Percentiles rank a stretch among this genome's conserved stretches.
Conservation (phyloP, 2,797 vertebrate genomes). For the Garrulus glandarius region DNA sequence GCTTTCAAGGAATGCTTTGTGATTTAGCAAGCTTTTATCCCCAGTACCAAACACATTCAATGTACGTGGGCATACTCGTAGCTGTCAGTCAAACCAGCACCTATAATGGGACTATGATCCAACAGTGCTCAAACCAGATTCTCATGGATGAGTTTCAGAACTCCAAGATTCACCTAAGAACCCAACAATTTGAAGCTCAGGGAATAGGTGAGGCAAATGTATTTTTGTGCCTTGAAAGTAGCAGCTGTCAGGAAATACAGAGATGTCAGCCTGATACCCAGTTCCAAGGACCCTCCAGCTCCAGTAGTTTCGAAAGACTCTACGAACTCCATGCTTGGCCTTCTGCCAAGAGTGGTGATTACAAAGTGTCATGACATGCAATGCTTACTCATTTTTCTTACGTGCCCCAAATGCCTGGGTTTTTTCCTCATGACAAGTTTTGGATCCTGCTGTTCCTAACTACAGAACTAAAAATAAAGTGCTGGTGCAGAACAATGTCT, state of each 20-base stretch:
- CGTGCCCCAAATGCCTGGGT: neutral
- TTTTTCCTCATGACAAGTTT: neutral
- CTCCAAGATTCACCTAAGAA: neutral
- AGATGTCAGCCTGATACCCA: neutral
- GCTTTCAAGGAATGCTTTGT: neutral
- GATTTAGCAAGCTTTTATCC: neutral
- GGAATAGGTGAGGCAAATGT: neutral
- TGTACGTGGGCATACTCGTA: neutral
- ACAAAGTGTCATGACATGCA: neutral
- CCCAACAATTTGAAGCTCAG: neutral
- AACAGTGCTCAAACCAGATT: neutral
- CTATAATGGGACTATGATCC: neutral
- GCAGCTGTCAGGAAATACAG: neutral
- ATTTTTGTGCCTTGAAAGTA: neutral
- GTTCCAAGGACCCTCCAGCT: neutral
- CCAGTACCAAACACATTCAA: neutral
- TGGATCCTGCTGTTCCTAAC: neutral
- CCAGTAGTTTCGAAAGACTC: neutral
- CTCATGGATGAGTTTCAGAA: rapidly evolving
- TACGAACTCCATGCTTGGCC: neutral
- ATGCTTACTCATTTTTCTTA: neutral
- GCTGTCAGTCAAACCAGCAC: neutral
- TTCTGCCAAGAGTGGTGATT: neutral
- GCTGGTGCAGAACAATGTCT: neutral
- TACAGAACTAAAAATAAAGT: neutral